Conservation (phyloP, 2,113 vertebrate genomes). For the Podilymbus podiceps region DNA sequence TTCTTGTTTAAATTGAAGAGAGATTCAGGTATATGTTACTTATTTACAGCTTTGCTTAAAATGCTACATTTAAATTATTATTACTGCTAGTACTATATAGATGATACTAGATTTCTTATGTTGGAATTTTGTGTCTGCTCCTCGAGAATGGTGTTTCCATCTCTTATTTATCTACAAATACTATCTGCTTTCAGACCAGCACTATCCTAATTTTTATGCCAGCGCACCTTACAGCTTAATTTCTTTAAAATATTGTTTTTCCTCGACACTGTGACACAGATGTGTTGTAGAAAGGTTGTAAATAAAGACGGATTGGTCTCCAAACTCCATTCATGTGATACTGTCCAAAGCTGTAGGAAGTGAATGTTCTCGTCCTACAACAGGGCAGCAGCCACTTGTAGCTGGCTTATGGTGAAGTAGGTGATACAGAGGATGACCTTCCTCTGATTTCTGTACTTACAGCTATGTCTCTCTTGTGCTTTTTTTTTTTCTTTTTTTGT, state of each 20-base stretch:
- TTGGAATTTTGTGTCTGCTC: not conserved
- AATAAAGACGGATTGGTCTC: not conserved
- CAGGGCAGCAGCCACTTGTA: not conserved
- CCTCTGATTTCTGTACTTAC: not conserved
- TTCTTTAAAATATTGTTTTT: not conserved
- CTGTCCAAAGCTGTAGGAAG: not conserved
- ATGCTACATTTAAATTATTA: not conserved
- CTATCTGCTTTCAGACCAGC: not conserved
- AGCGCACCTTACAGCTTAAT: not conserved
- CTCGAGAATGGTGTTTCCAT: not conserved
- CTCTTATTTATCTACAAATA: not conserved
- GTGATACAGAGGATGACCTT: not conserved
- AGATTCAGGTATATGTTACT: not conserved
- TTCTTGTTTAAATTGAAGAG: not conserved
- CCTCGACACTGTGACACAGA: not conserved
- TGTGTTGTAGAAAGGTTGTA: not conserved
- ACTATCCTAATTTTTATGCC: not conserved
- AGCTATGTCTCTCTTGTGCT: not conserved
- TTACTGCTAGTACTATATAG: not conserved
- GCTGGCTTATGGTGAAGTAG: not conserved
- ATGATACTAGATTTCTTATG: not conserved
- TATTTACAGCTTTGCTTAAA: not conserved
- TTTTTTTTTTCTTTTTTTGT: not conserved
- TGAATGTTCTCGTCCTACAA: not conserved
- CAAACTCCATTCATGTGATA: not conserved